These are phyloP conservation scores for Mongoloraphidia duomilia DNA, from an alignment of 2,888 invertebrate genomes.

Conservation along the genomic window DNA sequence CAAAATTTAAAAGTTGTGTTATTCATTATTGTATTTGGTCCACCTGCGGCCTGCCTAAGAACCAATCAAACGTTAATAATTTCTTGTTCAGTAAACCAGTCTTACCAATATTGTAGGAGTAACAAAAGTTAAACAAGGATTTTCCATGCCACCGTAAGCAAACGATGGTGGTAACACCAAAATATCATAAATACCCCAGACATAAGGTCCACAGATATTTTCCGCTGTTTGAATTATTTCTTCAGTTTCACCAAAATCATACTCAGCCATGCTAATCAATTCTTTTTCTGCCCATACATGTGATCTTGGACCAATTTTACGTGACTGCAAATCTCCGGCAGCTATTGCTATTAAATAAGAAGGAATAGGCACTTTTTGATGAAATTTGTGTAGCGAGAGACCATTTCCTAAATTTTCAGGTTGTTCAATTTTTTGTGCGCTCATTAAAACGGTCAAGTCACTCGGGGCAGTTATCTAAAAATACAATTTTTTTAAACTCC, in stretches of 20 bases:
- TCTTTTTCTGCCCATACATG: constrained; percentile 84
- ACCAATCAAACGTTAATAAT: no score
- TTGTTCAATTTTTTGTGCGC: constrained; percentile 50
- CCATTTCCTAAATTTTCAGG: constrained; percentile 26
- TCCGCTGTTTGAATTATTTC: constrained; percentile 70
- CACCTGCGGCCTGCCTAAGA: no score
- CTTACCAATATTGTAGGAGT: constrained; percentile 79
- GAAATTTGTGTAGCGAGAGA: constrained; percentile 42
- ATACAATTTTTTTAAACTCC: constrained; percentile 1
- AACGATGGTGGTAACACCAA: constrained; percentile 86
- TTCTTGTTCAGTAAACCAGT: no score
- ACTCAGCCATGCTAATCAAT: constrained; percentile 65
- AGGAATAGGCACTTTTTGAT: constrained; percentile 71
- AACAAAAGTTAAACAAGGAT: constrained; percentile 89
- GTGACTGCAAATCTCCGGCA: constrained; percentile 64
- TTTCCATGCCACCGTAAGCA: constrained; percentile 96
- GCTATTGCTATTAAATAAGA: constrained; percentile 84
- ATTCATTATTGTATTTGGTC: no score
- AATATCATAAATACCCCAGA: constrained; percentile 82
- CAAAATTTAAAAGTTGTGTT: no score
- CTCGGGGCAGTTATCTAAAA: constrained; percentile 52
- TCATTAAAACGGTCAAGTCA: constrained; percentile 75
- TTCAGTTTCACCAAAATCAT: constrained; percentile 83
- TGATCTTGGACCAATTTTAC: constrained; percentile 63
- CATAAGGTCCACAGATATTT: constrained; percentile 72